Percentiles rank a stretch among this genome's conserved stretches.
Evolutionary conservation across 2,797 vertebrate genomes (phyloP).

Genomic region (Lepidocolaptes lacrymiger): DNA sequence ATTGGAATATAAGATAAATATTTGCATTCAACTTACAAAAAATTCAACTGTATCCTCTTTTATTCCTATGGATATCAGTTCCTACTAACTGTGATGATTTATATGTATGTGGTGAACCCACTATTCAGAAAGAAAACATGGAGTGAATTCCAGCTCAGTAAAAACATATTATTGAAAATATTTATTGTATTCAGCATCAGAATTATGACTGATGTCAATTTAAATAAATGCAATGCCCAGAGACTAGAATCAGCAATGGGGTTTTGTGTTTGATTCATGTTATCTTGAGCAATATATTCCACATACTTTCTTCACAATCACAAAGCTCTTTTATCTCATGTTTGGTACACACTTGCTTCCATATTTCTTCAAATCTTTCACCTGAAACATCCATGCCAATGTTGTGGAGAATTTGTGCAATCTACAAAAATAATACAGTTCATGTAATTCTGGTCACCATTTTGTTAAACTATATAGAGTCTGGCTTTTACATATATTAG

Average conservation of each 20-base stretch:
- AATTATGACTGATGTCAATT: not conserved
- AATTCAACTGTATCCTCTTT: not conserved
- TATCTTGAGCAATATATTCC: slow-evolving; percentile 79
- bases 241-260: not conserved
- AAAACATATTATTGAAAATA: not conserved
- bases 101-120: not conserved
- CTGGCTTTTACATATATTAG: not conserved
- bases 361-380: slow-evolving; percentile 85
- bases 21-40: not conserved
- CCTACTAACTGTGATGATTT: not conserved
- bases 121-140: not conserved
- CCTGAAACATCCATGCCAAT: slow-evolving; percentile 78
- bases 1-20: not conserved
- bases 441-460: not conserved
- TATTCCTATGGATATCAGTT: not conserved
- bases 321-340: slow-evolving; percentile 83
- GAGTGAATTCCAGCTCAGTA: not conserved
- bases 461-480: not conserved
- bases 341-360: slow-evolving; percentile 82
- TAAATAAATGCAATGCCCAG: not conserved
- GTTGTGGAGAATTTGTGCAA: slow-evolving; percentile 83
- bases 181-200: not conserved
- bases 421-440: slow-evolving; percentile 73
- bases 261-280: slow-evolving; percentile 61
- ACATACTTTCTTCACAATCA: slow-evolving; percentile 84